Base-by-base conservation (phyloP, 2,888 invertebrate species). In the Anoplius nigerrimus region DNA sequence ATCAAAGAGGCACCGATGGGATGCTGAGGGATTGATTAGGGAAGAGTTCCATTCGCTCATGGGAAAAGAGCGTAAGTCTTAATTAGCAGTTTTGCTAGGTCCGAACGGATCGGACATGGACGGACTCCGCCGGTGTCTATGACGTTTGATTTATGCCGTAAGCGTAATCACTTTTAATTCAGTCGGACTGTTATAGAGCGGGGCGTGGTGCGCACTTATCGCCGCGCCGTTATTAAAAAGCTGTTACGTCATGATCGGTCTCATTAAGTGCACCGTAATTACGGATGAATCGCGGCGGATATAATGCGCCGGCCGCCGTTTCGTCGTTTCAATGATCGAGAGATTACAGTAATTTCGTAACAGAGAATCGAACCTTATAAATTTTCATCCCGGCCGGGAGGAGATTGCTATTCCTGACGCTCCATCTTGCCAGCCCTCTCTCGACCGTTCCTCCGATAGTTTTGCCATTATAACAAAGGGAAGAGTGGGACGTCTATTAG, bases 121-220 rank as follows among this genome's bases (percentile, higher is more conserved):
- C 22, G 48, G 62, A 15, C 20, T 15, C 45, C 13, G 11, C 42
- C 6, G 16, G 42, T 34, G 34, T 59, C 56, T 42, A 57, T 34
- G 42, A 43, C 21, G 43, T 21, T 42, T 57, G 74, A 75, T 75
- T 69, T 67, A 70, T 62, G 42, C 55, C 51, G 59, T 53, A 62
- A 74, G 62, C 62, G 71, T 66, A 69, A 69, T 71, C 63, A 63
- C 71, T 68, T 78, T 78, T 70, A 74, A 78, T 75, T 71, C 71
- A 51, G 69, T 66, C 22, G 63, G 8, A 48, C 16, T 48, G 34
- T 34, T 34, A 34, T 34, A 34, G 34, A 34, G 4, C 34, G 34
- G 16, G 48, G 18, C 48, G 18, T 18, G 42, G 18, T 18, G 11
- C 13, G 13, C 52, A 58, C 61, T 55, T 27, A 51, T 8, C 46